A percentile compares a stretch with the other conserved stretches of the same genome.
These are phyloP conservation scores for Percopsis omiscomaycus DNA, from an alignment of 2,797 vertebrate genomes.

Conservation along the genomic window DNA sequence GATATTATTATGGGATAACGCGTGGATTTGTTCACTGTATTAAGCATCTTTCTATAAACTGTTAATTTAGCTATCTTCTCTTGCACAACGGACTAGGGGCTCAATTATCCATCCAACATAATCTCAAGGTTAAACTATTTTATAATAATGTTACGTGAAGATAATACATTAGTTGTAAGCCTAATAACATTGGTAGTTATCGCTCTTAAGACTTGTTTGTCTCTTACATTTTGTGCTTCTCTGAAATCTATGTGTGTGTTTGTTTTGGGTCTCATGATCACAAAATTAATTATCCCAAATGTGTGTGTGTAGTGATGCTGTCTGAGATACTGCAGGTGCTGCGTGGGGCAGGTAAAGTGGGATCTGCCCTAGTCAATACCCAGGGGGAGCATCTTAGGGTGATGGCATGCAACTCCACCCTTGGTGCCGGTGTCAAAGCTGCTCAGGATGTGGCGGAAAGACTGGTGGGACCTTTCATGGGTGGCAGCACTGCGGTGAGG, in stretches of 20 bases:
- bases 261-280: neutral
- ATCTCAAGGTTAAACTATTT: no score
- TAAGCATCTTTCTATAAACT: no score
- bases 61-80: no score
- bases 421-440: slow-evolving; percentile 68
- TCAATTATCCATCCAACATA: no score
- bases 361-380: slow-evolving; percentile 67
- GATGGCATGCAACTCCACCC: slow-evolving; percentile 70
- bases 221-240: neutral
- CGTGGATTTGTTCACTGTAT: no score
- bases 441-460: slow-evolving; percentile 67
- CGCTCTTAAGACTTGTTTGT: no score
- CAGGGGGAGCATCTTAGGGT: slow-evolving; percentile 78
- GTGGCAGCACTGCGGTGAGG: slow-evolving; percentile 57
- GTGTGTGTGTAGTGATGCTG: slow-evolving; percentile 61
- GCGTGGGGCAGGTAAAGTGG: slow-evolving; percentile 79
- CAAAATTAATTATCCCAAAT: neutral
- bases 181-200: no score
- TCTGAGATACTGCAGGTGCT: slow-evolving; percentile 77
- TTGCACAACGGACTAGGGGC: no score
- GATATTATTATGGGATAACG: no score
- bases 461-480: slow-evolving; percentile 61
- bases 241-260: neutral
- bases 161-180: no score
- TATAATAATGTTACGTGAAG: no score